Evolutionary conservation across 2,113 vertebrate species (phyloP), one percentile per base, ranked within the genome.

Genomic region (Cygnus atratus): DNA sequence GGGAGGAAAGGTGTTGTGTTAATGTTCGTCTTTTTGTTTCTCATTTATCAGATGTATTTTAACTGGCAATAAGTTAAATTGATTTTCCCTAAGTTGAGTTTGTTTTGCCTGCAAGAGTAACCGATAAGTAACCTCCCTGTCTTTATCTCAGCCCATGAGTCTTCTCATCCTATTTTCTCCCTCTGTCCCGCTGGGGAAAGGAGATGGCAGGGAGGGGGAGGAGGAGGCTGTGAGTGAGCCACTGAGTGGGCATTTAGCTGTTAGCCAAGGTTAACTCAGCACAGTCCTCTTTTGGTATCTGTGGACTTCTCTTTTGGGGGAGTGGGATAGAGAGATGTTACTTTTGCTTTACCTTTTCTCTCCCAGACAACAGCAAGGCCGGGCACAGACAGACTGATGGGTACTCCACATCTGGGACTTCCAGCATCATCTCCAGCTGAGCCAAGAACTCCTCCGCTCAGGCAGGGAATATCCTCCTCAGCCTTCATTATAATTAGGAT

Each of bases 401-500:
- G 25, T 55, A 37, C 18, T 72, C 18, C 31, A 1, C 15, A 52
- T 11, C 43, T 70, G 48, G 8, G 11, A 57, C 63, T 92, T 83
- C 19, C 9, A 65, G 39, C 7, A 73, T 46, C 65, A 70, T 33
- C 41, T 83, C 41, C 72, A 16, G n/a, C 17, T 8, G 46, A 63
- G 19, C 35, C 31, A 37, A 22, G 21, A 52, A 33, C 1, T 1
- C 13, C 3, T 43, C 16, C 37, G 12, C 25, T 7, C 1, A 57
- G 0, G 8, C 22, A 61, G 37, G 33, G 84, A 89, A 73, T 26
- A 7, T 22, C 20, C 20, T 22, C 22, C 82, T 39, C 66, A 28
- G 26, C 8, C 41, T 89, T 35, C 0, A 0, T 13, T 21, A 55
- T 21, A 62, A 70, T 74, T 59, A 74, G n/a, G 18, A 58, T 61